These are phyloP conservation scores for Eucera pruinosa DNA, from an alignment of 2,888 invertebrate species.

Conservation along the genomic window DNA sequence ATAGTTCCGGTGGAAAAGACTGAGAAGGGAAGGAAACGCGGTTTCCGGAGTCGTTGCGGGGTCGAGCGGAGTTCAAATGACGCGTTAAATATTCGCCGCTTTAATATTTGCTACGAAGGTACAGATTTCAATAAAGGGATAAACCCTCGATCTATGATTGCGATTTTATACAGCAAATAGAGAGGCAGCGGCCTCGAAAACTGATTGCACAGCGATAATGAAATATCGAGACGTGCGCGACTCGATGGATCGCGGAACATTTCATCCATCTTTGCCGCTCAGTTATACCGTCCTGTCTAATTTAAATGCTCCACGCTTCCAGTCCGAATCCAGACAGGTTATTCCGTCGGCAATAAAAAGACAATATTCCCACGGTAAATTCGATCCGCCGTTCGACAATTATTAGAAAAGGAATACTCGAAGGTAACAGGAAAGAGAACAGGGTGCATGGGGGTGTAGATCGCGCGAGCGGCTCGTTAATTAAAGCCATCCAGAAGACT, in stretches of 20 bases:
- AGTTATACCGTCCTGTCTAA: conserved; percentile 52
- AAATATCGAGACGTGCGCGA: conserved; percentile 45
- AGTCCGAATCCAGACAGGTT: conserved; percentile 47
- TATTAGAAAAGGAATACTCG: conserved; percentile 40
- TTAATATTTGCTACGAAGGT: not conserved
- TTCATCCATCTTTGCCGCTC: conserved; percentile 47
- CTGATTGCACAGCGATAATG: conserved; percentile 51
- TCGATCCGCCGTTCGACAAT: conserved; percentile 42
- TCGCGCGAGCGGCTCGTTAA: conserved; percentile 58
- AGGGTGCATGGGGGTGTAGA: not conserved
- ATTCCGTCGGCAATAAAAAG: conserved; percentile 47
- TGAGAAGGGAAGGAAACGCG: not conserved
- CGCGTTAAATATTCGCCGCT: conserved; percentile 21
- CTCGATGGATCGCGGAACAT: conserved; percentile 40
- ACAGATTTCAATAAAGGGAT: conserved; percentile 10
- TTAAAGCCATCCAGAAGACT: conserved; percentile 63
- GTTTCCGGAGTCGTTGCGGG: not conserved
- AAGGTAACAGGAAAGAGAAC: not conserved
- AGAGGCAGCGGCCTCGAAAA: conserved; percentile 27
- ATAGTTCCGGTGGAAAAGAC: not conserved
- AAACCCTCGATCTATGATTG: conserved; percentile 22
- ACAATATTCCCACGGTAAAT: conserved; percentile 32
- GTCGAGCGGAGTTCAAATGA: not conserved
- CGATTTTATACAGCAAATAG: conserved; percentile 48
- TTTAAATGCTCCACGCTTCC: conserved; percentile 51